Percentiles rank a stretch among this genome's conserved stretches.
These are phyloP conservation scores for Pampus argenteus DNA, from an alignment of 2,797 vertebrate species.

Conservation along the genomic window DNA sequence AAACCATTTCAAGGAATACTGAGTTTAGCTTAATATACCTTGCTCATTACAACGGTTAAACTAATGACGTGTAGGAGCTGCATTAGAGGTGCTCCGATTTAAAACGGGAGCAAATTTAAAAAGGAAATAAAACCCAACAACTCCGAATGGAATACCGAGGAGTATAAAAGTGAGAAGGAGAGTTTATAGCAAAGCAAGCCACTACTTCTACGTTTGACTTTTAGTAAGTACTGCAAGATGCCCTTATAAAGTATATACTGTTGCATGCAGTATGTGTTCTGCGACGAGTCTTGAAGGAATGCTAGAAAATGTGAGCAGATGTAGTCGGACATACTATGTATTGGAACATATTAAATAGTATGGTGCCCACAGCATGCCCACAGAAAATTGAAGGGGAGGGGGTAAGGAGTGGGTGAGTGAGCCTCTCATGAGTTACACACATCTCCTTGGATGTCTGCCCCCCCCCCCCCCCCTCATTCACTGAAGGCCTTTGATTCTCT, in stretches of 20 bases:
- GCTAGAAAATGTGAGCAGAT: too few relatives aligned
- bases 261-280: too few relatives aligned
- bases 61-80: neutral
- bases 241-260: too few relatives aligned
- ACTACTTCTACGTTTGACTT: too few relatives aligned
- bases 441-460: constrained; percentile 52
- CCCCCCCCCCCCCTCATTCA: constrained; percentile 49
- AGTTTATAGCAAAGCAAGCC: neutral
- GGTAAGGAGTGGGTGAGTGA: neutral
- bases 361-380: too few relatives aligned
- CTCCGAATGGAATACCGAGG: neutral
- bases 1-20: neutral
- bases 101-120: too few relatives aligned
- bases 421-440: constrained; percentile 24
- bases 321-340: too few relatives aligned
- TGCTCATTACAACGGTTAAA: too few relatives aligned
- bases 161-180: neutral
- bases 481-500: constrained; percentile 64
- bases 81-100: neutral
- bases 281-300: too few relatives aligned
- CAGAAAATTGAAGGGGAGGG: constrained; percentile 1
- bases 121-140: neutral
- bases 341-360: too few relatives aligned
- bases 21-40: neutral
- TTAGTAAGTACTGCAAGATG: too few relatives aligned